Conservation (phyloP, 2,113 vertebrate genomes). For the Puntigrus tetrazona region DNA sequence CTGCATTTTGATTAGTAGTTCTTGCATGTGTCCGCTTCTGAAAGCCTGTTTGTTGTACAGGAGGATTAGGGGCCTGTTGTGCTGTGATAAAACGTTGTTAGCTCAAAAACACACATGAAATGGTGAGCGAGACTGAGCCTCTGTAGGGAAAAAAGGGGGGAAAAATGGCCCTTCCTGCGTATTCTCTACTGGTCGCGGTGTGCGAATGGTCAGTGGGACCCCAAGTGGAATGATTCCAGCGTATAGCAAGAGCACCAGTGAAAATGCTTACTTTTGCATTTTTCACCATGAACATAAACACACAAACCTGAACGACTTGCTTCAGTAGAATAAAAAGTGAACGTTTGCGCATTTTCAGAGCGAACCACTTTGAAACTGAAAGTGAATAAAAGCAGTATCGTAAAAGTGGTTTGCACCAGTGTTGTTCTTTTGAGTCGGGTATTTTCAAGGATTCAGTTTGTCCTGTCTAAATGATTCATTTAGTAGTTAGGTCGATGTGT, state of each 20-base stretch:
- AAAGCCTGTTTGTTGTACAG: constrained; percentile 62
- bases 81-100: constrained; percentile 62
- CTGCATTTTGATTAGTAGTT: constrained; percentile 63
- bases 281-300: neutral
- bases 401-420: neutral
- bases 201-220: constrained; percentile 34
- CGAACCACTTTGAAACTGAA: neutral
- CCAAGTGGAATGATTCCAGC: too few species aligned
- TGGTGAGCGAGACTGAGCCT: constrained; percentile 48
- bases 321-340: neutral
- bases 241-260: neutral
- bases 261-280: neutral
- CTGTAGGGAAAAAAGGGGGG: constrained; percentile 27
- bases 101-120: constrained; percentile 56
- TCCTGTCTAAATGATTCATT: neutral
- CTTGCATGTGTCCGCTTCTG: constrained; percentile 57
- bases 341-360: neutral
- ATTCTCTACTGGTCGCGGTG: constrained; percentile 48
- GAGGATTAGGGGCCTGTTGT: constrained; percentile 62
- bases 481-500: too few species aligned
- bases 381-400: neutral
- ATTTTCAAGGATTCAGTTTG: neutral
- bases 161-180: constrained; percentile 19
- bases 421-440: neutral
- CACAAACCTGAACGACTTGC: neutral